Evolutionary conservation across 2,888 invertebrate species (phyloP), one percentile per base, ranked within the genome.

Genomic region (Cyclophora punctaria): DNA sequence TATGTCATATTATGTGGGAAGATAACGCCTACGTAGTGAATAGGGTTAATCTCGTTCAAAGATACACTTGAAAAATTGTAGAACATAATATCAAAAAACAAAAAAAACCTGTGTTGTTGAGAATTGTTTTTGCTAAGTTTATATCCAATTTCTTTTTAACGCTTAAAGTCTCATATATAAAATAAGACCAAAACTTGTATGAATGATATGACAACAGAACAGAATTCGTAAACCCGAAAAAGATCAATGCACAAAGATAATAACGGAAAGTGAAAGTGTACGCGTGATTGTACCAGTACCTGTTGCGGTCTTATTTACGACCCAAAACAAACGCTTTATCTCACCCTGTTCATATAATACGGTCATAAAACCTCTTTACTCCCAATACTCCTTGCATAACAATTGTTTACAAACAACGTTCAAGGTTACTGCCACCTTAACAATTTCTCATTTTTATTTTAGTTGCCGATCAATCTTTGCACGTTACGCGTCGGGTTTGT

Each of bases 301-400:
- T 87, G 88, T 88, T 88, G 88, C 87, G 80, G 83, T 75, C 81
- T 84, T 86, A 88, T 88, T 88, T 88, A 87, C 82, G 88, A 85
- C 78, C 87, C 84, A 85, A 85, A 88, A 88, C 88, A 88, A 84
- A 75, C 86, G 84, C 83, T 86, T 86, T 86, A 87, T 87, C 87
- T 87, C 83, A 68, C 71, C 68, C 73, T 78, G 78, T 76, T 80
- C 82, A 84, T 77, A 82, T 83, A 85, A 83, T 82, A 72, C 82
- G 81, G 74, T 80, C 80, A 82, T 86, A 82, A 83, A 87, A 84
- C 79, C 81, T 80, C 79, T 76, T 73, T 70, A 71, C 75, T 75
- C 69, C 45, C 65, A 62, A 71, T 70, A 67, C 67, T 68, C 71
- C 73, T 87, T 87, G 88, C 87, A 83, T 87, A 87, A 88, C 81